phyloP scores from a whole-genome alignment of 1,140 invertebrate species.

The Drosophila lowei region DNA sequence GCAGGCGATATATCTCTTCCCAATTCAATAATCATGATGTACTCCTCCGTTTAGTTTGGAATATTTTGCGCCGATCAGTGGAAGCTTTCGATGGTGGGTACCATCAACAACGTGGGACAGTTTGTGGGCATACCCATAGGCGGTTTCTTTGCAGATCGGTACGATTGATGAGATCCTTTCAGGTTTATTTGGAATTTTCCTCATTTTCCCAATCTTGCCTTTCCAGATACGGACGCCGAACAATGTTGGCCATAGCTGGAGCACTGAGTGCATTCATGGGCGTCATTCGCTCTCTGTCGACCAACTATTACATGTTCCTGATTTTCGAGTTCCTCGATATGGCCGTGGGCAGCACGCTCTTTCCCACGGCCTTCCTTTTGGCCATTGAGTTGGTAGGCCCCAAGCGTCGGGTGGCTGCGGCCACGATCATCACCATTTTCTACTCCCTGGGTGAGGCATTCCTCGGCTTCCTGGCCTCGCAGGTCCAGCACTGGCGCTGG shows the following conservation, averaged over 20 bases:
- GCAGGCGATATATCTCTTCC: not conserved
- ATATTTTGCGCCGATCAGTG: slow-evolving; percentile 86
- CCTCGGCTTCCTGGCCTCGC: slow-evolving; percentile 87
- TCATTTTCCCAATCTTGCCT: not conserved
- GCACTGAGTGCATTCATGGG: slow-evolving; percentile 86
- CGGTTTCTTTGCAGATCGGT: slow-evolving; percentile 88
- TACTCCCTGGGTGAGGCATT: slow-evolving; percentile 89
- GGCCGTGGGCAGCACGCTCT: slow-evolving; percentile 86
- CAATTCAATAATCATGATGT: not conserved
- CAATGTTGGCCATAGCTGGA: slow-evolving; percentile 85
- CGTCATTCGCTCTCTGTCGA: slow-evolving; percentile 86
- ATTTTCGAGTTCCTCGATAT: slow-evolving; percentile 87
- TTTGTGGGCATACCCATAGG: slow-evolving; percentile 88
- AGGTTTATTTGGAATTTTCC: not conserved
- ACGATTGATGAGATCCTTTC: slow-evolving; percentile 5
- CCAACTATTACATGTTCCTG: slow-evolving; percentile 86
- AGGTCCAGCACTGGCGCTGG: slow-evolving; percentile 88
- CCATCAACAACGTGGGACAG: slow-evolving; percentile 88
- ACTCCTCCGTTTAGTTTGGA: slow-evolving; percentile 83
- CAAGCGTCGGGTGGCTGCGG: slow-evolving; percentile 89
- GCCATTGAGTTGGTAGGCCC: slow-evolving; percentile 91
- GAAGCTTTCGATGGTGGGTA: slow-evolving; percentile 88
- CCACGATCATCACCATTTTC: slow-evolving; percentile 88
- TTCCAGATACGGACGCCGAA: slow-evolving; percentile 86
- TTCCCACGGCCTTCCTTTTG: slow-evolving; percentile 86